Percentiles rank a stretch among this genome's conserved stretches.
phyloP scores from a whole-genome alignment of 2,888 invertebrate species.

The Tenodera sinensis region DNA sequence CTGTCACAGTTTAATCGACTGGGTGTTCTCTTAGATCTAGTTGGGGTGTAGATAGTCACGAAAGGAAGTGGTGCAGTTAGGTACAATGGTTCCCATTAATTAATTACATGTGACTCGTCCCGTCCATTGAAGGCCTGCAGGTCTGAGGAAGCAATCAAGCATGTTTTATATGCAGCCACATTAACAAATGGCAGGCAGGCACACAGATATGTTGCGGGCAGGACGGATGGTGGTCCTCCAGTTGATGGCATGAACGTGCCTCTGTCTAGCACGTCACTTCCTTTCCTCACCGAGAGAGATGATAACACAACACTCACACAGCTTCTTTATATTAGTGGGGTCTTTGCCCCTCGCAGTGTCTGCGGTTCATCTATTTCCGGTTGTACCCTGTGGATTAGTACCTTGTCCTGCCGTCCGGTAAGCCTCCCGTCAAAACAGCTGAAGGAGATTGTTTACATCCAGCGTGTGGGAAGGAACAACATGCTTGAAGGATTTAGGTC shows the following conservation, averaged over 20 bases:
- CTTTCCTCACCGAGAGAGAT: not conserved
- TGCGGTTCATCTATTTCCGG: not conserved
- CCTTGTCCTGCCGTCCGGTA: not conserved
- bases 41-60: not conserved
- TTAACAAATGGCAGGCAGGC: not conserved
- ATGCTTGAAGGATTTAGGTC: too few relatives aligned
- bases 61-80: not conserved
- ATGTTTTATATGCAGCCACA: not conserved
- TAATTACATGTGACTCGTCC: not conserved
- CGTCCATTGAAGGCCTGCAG: not conserved
- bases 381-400: not conserved
- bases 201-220: not conserved
- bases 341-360: not conserved
- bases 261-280: not conserved
- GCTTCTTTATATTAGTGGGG: not conserved
- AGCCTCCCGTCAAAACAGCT: not conserved
- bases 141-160: not conserved
- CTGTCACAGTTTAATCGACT: too few relatives aligned
- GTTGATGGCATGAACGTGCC: not conserved
- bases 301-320: not conserved
- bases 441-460: not conserved
- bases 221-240: not conserved
- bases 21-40: too few relatives aligned
- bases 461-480: not conserved
- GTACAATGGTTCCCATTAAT: not conserved